Conservation (phyloP, 2,113 vertebrate species). For the Emydura subglobosa region DNA sequence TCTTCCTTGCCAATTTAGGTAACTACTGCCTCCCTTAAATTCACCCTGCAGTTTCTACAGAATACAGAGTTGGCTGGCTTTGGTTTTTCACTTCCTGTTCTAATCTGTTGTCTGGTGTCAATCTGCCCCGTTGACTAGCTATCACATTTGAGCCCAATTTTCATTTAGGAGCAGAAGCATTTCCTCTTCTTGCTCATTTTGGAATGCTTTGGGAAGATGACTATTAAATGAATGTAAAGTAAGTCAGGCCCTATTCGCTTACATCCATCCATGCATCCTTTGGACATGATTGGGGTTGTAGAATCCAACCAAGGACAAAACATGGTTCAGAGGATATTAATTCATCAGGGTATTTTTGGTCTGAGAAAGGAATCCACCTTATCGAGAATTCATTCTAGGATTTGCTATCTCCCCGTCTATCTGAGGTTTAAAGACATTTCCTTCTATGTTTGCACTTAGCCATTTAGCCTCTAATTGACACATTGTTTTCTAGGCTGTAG, state of each 20-base stretch:
- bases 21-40: not conserved
- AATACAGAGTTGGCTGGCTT: not conserved
- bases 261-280: not conserved
- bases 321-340: not conserved
- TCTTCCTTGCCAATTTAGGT: not conserved
- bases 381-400: not conserved
- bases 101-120: not conserved
- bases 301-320: not conserved
- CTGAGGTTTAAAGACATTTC: not conserved
- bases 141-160: not conserved
- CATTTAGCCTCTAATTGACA: not conserved
- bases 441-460: not conserved
- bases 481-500: not conserved
- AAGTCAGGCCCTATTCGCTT: not conserved
- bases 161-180: fast-evolving
- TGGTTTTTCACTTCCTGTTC: not conserved
- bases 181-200: not conserved
- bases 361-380: not conserved
- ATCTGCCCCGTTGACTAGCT: not conserved
- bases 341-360: not conserved
- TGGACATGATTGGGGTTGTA: not conserved
- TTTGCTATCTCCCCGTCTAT: not conserved
- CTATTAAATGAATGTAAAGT: not conserved
- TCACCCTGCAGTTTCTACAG: not conserved
- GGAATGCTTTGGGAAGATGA: not conserved